phyloP scores from a whole-genome alignment of 2,113 vertebrate genomes.

The Trachemys scripta region DNA sequence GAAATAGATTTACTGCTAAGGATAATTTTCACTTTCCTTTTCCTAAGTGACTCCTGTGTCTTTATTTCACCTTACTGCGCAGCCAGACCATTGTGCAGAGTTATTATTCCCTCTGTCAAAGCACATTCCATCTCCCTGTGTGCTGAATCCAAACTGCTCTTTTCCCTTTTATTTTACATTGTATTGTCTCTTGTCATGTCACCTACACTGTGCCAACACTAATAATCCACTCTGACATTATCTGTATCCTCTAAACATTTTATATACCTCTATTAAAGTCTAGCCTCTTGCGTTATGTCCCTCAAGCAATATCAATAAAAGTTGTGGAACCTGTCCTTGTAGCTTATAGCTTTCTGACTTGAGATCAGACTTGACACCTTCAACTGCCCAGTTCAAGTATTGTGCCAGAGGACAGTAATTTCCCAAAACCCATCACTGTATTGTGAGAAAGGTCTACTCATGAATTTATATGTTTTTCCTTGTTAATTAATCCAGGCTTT shows the following conservation, averaged over 20 bases:
- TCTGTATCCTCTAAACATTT: not conserved
- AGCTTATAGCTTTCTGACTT: not conserved
- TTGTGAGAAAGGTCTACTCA: not conserved
- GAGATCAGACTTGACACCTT: not conserved
- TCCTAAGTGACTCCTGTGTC: not conserved
- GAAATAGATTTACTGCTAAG: not conserved
- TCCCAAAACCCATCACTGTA: not conserved
- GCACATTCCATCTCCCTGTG: not conserved
- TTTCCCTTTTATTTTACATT: not conserved
- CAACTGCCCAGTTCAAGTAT: not conserved
- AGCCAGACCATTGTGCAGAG: not conserved
- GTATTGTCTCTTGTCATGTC: not conserved
- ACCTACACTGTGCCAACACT: not conserved
- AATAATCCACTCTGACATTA: not conserved
- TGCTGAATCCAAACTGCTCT: not conserved
- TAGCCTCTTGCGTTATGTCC: not conserved
- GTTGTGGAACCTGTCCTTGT: not conserved
- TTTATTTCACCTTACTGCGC: conserved; percentile 16
- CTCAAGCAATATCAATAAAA: not conserved
- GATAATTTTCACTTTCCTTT: not conserved
- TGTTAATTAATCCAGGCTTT: not conserved
- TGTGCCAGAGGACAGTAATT: not conserved
- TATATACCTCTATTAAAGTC: not conserved
- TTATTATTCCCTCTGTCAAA: conserved; percentile 20
- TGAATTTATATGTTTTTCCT: not conserved